phyloP scores from a whole-genome alignment of 2,888 invertebrate genomes.

The Cheilosia variabilis region DNA sequence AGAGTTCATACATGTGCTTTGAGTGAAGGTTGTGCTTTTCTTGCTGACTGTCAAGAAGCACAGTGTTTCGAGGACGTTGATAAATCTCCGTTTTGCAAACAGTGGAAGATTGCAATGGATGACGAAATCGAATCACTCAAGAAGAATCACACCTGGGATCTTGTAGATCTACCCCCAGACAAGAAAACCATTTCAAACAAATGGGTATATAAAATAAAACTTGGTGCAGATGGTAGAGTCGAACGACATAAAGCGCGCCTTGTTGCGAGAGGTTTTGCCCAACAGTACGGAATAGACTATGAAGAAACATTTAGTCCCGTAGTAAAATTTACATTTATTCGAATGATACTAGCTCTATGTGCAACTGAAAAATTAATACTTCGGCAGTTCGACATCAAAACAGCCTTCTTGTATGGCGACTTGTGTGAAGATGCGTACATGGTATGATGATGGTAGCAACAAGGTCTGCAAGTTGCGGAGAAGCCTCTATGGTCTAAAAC shows the following conservation, averaged over 20 bases:
- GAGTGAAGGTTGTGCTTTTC: too few relatives aligned
- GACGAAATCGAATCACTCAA: too few relatives aligned
- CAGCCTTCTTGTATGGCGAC: conserved; percentile 61
- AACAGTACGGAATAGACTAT: conserved; percentile 78
- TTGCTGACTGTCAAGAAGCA: too few relatives aligned
- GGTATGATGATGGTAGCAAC: conserved; percentile 74
- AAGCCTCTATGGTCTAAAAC: conserved; percentile 76
- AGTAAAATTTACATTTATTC: conserved; percentile 60
- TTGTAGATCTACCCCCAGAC: too few relatives aligned
- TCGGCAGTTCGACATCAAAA: conserved; percentile 67
- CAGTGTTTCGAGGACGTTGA: too few relatives aligned
- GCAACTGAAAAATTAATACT: conserved; percentile 38
- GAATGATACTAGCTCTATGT: conserved; percentile 69
- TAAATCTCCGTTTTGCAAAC: too few relatives aligned
- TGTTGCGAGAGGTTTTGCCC: conserved; percentile 78
- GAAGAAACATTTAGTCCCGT: conserved; percentile 79
- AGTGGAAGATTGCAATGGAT: too few relatives aligned
- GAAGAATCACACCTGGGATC: too few relatives aligned
- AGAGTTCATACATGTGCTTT: too few relatives aligned
- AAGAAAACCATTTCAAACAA: too few relatives aligned
- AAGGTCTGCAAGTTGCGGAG: conserved; percentile 74
- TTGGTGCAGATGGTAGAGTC: too few relatives aligned
- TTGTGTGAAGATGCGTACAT: conserved; percentile 58
- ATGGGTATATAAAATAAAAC: too few relatives aligned
- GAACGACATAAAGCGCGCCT: conserved; percentile 77